Evolutionary conservation across 1,140 invertebrate genomes (phyloP).

Genomic region (Drosophila nannoptera): DNA sequence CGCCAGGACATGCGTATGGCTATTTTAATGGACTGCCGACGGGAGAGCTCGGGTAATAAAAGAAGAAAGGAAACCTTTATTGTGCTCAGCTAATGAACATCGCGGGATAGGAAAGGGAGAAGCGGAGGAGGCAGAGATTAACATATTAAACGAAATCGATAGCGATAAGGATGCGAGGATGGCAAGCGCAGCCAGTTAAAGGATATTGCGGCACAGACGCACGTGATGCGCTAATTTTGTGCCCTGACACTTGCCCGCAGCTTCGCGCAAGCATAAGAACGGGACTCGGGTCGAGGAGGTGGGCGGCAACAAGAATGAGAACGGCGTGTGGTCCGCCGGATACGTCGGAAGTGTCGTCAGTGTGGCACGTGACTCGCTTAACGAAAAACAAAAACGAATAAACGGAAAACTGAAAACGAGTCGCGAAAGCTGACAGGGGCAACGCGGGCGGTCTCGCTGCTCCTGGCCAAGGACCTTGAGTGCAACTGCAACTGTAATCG

Average conservation of each 20-base stretch:
- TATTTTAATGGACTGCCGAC: constrained; percentile 54
- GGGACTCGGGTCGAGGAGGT: neutral
- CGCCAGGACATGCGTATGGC: constrained; percentile 53
- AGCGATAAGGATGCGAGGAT: constrained; percentile 42
- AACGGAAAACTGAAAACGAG: constrained; percentile 14
- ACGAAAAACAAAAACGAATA: constrained; percentile 22
- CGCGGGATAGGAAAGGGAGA: neutral
- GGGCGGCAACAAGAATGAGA: constrained; percentile 17
- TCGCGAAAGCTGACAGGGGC: constrained; percentile 37
- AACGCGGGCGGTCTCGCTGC: constrained; percentile 67
- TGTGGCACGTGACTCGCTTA: constrained; percentile 74
- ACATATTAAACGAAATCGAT: constrained; percentile 78
- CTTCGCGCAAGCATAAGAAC: constrained; percentile 4
- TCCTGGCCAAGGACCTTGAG: constrained; percentile 46
- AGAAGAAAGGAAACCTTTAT: constrained; percentile 30
- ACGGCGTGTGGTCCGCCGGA: constrained; percentile 74
- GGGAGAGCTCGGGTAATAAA: constrained; percentile 55
- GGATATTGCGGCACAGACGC: constrained; percentile 66
- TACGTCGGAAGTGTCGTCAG: constrained; percentile 76
- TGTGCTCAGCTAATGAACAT: constrained; percentile 63
- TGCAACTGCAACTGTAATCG: constrained; percentile 43
- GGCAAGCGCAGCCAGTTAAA: constrained; percentile 46
- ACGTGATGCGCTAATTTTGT: constrained; percentile 78
- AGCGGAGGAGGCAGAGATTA: constrained; percentile 50
- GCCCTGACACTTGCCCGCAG: constrained; percentile 68